Evolutionary conservation across 2,113 vertebrate species (phyloP).

Genomic region (Prietella phreatophila): DNA sequence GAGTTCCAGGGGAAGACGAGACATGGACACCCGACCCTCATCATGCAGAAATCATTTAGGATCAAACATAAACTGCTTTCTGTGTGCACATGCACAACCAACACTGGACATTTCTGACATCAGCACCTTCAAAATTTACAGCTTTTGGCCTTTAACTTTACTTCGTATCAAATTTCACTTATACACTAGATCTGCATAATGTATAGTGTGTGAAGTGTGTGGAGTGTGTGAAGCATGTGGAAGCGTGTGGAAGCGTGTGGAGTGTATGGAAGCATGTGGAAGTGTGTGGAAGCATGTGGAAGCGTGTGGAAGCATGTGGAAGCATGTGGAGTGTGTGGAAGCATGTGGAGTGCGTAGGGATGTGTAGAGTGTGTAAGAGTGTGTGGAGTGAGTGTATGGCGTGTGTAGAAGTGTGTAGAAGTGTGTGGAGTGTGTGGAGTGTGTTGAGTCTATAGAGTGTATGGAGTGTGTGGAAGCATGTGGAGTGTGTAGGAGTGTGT

Average conservation of each 20-base stretch:
- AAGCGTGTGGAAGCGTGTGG: not conserved
- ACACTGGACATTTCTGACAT: not conserved
- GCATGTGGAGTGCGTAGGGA: no score
- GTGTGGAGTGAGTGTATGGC: not conserved
- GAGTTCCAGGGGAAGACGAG: conserved; percentile 20
- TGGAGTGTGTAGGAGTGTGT: no score
- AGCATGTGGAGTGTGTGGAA: no score
- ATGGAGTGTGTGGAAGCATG: no score
- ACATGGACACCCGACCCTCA: not conserved
- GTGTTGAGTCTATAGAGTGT: not conserved
- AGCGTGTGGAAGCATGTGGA: no score
- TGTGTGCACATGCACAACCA: not conserved
- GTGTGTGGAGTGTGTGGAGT: not conserved
- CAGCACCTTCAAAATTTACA: not conserved
- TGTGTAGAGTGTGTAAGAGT: not conserved
- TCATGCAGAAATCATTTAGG: not conserved
- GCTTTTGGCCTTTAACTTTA: not conserved
- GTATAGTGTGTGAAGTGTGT: not conserved
- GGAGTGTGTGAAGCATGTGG: not conserved
- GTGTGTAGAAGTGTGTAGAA: not conserved
- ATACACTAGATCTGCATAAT: not conserved
- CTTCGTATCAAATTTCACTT: not conserved
- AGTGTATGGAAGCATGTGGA: no score
- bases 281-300: no score
- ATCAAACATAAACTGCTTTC: not conserved